Conservation (phyloP, 2,888 invertebrate species). For the Papilio elwesi region DNA sequence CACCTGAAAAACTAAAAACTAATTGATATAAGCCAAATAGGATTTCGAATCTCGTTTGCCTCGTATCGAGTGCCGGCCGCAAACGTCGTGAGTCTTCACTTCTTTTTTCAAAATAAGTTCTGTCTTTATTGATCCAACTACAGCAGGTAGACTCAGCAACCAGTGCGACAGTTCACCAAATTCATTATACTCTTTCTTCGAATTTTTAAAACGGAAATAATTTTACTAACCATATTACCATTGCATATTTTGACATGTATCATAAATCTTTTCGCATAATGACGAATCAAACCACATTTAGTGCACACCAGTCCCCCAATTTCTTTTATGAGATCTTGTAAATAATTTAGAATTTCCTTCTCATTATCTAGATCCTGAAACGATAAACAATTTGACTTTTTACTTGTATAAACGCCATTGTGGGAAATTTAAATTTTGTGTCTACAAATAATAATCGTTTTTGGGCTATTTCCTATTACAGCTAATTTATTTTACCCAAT, state of each 20-base stretch:
- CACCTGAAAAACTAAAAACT: too few relatives aligned
- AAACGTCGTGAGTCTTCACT: too few relatives aligned
- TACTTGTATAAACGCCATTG: neutral
- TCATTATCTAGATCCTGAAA: constrained; percentile 43
- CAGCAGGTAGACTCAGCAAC: too few relatives aligned
- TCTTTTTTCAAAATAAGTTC: too few relatives aligned
- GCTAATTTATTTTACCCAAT: neutral
- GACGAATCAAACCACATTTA: constrained; percentile 49
- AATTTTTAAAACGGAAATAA: neutral
- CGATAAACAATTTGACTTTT: neutral
- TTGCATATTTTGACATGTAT: constrained; percentile 44
- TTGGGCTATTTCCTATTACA: neutral
- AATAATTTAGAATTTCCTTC: constrained; percentile 33
- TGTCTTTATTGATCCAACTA: too few relatives aligned
- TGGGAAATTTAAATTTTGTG: neutral
- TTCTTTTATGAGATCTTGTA: constrained; percentile 42
- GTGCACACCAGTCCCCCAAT: constrained; percentile 45
- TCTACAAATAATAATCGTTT: neutral
- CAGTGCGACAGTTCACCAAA: too few relatives aligned
- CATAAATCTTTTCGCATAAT: constrained; percentile 49
- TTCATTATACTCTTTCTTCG: too few relatives aligned
- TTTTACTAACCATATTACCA: constrained; percentile 39
- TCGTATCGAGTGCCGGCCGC: too few relatives aligned
- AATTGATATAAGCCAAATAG: too few relatives aligned
- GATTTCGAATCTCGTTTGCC: too few relatives aligned